Base-by-base conservation (phyloP, 2,888 invertebrate species). In the Epistrophe eligans region DNA sequence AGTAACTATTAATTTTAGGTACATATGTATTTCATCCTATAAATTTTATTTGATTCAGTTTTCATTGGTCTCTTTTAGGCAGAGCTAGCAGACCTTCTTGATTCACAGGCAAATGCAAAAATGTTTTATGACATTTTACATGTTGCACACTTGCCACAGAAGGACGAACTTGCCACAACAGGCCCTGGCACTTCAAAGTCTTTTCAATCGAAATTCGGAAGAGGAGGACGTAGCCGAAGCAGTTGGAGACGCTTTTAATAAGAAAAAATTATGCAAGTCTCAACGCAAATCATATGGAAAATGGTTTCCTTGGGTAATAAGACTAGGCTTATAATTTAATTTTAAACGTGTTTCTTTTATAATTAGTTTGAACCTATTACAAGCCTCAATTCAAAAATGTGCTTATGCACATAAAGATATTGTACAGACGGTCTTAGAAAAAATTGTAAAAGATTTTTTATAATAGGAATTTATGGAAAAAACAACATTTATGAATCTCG, bases 51-150 rank as follows among this genome's bases (percentile, higher is more conserved):
- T 28, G 0, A 24, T 28, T 55, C 4, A 15, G 0, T 15, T 32
- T 55, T n/a, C 1, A 55, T 55, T 55, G 15, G 15, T 55, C 88
- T 93, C 17, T 77, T 93, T 62, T 91, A 97, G 95, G 95, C 95
- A 74, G 95, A 97, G 91, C 91, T 99, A 84, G 92, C 93, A 55
- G 94, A 95, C 87, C 93, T 98, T 60, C 91, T 98, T 77, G 97
- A 95, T 89, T 98, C 96, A 91, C 94, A 95, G 90, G 93, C 92
- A 81, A 96, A 97, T 91, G 96, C 96, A 1, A 95, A 95, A 89
- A 93, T 95, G 76, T 92, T 97, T 17, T 95, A 95, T 92, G 95
- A 95, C 71, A 95, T 96, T 88, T 91, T 97, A 55, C 97, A 97
- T 90, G 94, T 95, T 28, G 94, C 94, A 89, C 94, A 95, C 79